Evolutionary conservation across 2,797 vertebrate species (phyloP).

Genomic region (Uromys caudimaculatus): DNA sequence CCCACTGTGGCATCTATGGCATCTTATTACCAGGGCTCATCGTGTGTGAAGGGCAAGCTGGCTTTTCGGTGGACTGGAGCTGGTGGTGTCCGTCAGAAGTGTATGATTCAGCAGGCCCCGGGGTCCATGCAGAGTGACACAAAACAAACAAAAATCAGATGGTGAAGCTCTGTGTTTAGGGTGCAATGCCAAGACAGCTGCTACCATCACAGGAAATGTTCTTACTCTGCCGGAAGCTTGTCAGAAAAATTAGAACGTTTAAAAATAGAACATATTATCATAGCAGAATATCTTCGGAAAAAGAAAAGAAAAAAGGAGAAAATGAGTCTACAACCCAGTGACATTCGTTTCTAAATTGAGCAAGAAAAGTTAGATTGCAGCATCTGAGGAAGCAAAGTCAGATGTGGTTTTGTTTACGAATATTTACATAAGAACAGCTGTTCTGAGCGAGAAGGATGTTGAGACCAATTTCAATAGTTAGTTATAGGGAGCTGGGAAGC

Average conservation of each 20-base stretch:
- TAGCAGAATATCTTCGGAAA: background rate
- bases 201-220: background rate
- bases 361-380: background rate
- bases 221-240: background rate
- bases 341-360: background rate
- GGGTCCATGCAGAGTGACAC: too few relatives aligned
- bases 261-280: constrained; percentile 28
- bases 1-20: background rate
- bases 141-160: background rate
- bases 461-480: background rate
- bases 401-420: background rate
- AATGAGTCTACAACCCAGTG: background rate
- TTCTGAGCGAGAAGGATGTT: background rate
- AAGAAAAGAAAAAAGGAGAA: background rate
- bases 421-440: background rate
- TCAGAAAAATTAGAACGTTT: constrained; percentile 9
- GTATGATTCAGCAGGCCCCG: background rate
- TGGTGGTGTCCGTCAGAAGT: background rate
- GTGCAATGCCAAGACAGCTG: background rate
- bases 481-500: background rate
- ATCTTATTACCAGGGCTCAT: background rate
- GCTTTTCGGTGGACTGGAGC: background rate
- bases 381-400: background rate
- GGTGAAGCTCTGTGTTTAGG: background rate
- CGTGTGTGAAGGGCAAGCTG: background rate